A percentile compares a stretch with the other conserved stretches of the same genome.
These are phyloP conservation scores for Catocala nupta DNA, from an alignment of 2,888 invertebrate species.

Conservation along the genomic window DNA sequence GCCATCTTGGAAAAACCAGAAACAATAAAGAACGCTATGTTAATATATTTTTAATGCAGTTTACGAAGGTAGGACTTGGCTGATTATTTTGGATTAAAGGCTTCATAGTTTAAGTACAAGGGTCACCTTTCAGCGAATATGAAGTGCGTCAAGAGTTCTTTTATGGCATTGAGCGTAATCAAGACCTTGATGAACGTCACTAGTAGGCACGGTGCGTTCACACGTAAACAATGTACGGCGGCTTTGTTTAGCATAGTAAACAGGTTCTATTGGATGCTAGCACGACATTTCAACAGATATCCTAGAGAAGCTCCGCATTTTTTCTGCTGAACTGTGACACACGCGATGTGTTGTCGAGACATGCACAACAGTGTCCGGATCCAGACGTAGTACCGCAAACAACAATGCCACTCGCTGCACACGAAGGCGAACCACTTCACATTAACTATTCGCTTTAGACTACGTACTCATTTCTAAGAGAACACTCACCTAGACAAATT, in stretches of 20 bases:
- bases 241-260: constrained; percentile 57
- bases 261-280: constrained; percentile 60
- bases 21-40: constrained; percentile 53
- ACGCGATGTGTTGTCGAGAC: constrained; percentile 51
- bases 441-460: not conserved
- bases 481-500: too few relatives aligned
- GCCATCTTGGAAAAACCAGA: constrained; percentile 64
- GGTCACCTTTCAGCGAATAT: constrained; percentile 12
- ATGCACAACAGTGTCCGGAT: constrained; percentile 49
- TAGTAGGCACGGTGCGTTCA: constrained; percentile 60
- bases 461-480: too few relatives aligned
- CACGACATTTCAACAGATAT: constrained; percentile 64
- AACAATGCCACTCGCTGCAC: constrained; percentile 55
- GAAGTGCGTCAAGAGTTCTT: constrained; percentile 25
- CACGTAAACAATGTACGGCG: constrained; percentile 73
- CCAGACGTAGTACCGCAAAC: constrained; percentile 29
- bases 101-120: constrained; percentile 7
- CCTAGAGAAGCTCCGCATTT: constrained; percentile 75
- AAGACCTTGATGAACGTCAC: constrained; percentile 71
- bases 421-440: constrained; percentile 47
- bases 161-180: constrained; percentile 63
- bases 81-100: constrained; percentile 34
- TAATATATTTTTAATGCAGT: constrained; percentile 65
- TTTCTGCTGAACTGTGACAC: constrained; percentile 40
- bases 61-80: constrained; percentile 61